phyloP scores from a whole-genome alignment of 2,113 vertebrate species.

The Zosterops japonicus region DNA sequence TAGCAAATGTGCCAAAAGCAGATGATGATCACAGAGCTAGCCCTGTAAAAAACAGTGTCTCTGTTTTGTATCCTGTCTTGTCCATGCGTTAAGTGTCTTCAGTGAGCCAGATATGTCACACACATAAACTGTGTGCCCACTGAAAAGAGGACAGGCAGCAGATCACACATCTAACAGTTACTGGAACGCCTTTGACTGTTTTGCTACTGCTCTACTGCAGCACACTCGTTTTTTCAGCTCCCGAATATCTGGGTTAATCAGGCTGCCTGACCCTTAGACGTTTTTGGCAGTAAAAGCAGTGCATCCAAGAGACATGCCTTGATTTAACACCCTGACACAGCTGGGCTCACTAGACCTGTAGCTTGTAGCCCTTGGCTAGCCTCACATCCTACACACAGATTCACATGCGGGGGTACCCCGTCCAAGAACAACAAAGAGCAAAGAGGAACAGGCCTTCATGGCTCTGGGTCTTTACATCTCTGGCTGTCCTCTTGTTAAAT shows the following conservation, averaged over 20 bases:
- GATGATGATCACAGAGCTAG: neutral
- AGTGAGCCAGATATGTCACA: neutral
- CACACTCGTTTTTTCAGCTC: neutral
- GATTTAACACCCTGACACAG: constrained; percentile 40
- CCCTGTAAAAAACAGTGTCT: neutral
- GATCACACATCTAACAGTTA: neutral
- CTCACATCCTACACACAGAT: neutral
- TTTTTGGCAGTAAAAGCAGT: constrained; percentile 50
- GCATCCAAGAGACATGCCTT: constrained; percentile 24
- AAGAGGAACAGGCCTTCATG: neutral
- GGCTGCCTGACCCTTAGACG: constrained; percentile 31
- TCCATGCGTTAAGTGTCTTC: neutral
- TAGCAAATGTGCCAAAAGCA: neutral
- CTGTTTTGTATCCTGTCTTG: neutral
- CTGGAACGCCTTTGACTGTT: neutral
- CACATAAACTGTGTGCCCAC: neutral
- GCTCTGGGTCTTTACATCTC: neutral
- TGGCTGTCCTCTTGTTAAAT: constrained; percentile 6
- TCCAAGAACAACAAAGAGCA: constrained; percentile 26
- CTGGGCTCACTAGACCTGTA: constrained; percentile 9
- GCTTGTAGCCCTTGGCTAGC: constrained; percentile 3
- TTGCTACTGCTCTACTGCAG: neutral
- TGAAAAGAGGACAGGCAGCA: neutral
- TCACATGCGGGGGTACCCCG: neutral
- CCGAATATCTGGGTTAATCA: constrained; percentile 21